A percentile compares a stretch with the other conserved stretches of the same genome.
Conservation (phyloP, 1,140 invertebrate species). For the Megalonaias nervosa region DNA sequence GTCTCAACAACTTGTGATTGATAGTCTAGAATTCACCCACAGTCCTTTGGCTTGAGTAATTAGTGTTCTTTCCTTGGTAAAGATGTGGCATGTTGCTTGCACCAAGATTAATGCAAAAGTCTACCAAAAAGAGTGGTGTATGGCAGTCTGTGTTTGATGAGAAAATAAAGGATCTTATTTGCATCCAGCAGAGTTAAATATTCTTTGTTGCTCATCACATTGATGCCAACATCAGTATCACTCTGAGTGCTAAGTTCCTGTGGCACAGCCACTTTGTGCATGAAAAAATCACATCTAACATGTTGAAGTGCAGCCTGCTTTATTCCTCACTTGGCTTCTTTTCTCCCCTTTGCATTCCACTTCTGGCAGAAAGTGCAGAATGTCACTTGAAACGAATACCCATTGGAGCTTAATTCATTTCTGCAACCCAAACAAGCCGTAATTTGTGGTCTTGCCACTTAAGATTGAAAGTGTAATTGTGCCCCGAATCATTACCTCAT, state of each 20-base stretch:
- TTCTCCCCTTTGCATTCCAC: too few species aligned
- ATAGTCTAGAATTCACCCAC: constrained; percentile 3
- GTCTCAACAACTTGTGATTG: neutral
- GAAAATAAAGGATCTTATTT: constrained; percentile 12
- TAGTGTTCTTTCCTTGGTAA: neutral
- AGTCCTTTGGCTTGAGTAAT: neutral
- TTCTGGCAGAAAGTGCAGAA: too few species aligned
- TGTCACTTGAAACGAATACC: too few species aligned
- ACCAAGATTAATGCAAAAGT: constrained; percentile 5
- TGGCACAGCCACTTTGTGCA: neutral
- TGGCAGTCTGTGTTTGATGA: constrained; percentile 6
- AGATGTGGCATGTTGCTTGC: neutral
- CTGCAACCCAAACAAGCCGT: too few species aligned
- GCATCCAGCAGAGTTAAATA: neutral
- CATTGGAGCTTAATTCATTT: too few species aligned
- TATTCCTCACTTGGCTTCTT: neutral
- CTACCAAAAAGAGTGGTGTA: constrained; percentile 14
- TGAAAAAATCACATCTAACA: neutral
- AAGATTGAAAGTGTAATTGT: too few species aligned
- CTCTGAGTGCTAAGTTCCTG: neutral
- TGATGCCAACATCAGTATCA: neutral
- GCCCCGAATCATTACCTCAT: too few species aligned
- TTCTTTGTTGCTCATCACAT: neutral
- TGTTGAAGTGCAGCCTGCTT: neutral
- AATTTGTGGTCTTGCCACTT: too few species aligned